Base-by-base conservation (phyloP, 23 tunicate genomes). In the Styela clava region DNA sequence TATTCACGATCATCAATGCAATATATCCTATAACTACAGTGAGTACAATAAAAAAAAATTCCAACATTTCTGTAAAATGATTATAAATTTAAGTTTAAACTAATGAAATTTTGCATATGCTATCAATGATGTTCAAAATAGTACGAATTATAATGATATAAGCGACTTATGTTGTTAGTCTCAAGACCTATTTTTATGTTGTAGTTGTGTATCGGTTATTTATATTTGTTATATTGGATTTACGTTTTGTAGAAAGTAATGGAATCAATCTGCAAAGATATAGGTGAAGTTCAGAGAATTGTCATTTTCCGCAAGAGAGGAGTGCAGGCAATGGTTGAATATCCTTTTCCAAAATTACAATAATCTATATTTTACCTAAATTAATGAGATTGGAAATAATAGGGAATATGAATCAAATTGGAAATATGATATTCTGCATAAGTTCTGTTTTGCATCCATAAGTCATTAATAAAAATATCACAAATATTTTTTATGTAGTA, bases 291-390 rank as follows among this genome's bases (percentile, higher is more conserved):
- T 34, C 82, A 78, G 63, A 68, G 99, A 27, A 95, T 95, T 86
- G 99, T 95, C 2, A 95, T 95, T 74, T 95, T 95, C 27, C 84
- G 99, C 21, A 95, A 95, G 72, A 69, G 95, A 33, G 95, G 97
- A 2, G 99, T 95, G 1, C 99, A 95, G 65, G 99, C 99, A 35
- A 95, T 95, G 99, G 87, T 95, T 35, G 99, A 95, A 86, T 92
- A 91, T 91, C 97, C 97, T 91, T 91, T 85, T 68, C 7, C 34
- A 52, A 51, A 31, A 9, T 31, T 16, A 27, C 20, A 22, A n/a
- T 27, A 16, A 24, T 68, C n/a, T 24, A 16, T 18, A 22, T 23
- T 23, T 19, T 24, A 68, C n/a, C 28, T 23, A n/a, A n/a, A n/a
- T n/a, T n/a, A n/a, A n/a, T n/a, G n/a, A n/a, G n/a, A n/a, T n/a